A percentile compares a stretch with the other conserved stretches of the same genome.
phyloP scores from a whole-genome alignment of 1,140 invertebrate genomes.

The Wiebesia pumilae region DNA sequence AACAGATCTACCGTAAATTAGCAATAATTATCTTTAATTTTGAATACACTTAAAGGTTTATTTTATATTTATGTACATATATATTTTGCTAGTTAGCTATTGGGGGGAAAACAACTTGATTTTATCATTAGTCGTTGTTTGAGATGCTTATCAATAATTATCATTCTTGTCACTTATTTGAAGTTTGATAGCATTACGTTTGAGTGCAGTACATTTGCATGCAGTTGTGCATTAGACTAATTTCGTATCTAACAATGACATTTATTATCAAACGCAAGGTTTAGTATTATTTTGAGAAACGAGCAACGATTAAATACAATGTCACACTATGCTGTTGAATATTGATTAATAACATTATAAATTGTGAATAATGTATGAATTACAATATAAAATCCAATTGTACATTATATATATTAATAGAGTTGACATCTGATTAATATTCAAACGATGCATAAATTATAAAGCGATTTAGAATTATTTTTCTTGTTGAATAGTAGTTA shows the following conservation, averaged over 20 bases:
- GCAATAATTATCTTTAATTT: no score
- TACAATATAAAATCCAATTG: background rate
- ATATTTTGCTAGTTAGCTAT: background rate
- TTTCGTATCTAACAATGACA: no score
- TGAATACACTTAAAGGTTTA: no score
- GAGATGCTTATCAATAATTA: no score
- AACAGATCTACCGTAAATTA: no score
- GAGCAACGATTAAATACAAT: background rate
- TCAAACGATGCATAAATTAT: background rate
- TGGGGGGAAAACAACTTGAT: background rate
- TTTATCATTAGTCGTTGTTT: background rate
- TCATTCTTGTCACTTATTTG: no score
- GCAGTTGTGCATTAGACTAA: no score
- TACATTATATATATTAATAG: background rate
- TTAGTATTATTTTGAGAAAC: background rate
- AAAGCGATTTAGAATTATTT: background rate
- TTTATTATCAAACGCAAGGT: background rate
- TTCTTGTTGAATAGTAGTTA: background rate
- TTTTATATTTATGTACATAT: background rate
- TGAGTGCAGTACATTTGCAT: no score
- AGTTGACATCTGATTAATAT: background rate
- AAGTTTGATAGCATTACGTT: no score
- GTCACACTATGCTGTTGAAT: background rate
- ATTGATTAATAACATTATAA: background rate
- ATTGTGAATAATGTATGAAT: background rate